Evolutionary conservation across 2,888 invertebrate genomes (phyloP), one percentile per base, ranked within the genome.

Genomic region (Spialia ferax): DNA sequence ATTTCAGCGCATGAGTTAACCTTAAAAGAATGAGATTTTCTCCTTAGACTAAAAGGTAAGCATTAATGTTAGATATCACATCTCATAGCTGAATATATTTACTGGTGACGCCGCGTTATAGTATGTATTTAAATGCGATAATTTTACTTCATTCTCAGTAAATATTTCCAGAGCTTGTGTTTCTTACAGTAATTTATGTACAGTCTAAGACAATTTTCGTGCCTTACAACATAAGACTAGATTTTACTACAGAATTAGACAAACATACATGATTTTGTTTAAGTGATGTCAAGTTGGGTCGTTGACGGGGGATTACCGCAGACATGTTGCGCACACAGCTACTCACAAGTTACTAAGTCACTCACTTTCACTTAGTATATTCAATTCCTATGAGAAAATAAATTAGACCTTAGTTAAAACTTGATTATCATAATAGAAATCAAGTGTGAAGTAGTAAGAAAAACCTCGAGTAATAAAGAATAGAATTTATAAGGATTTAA

Each of bases 171-270:
- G 87, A 89, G 88, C 80, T 81, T 79, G 82, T 86, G 86, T 78
- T 79, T 75, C 85, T 84, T 87, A 88, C 77, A 85, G 81, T 83
- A 83, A 80, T 83, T 79, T 92, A 93, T 90, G 77, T 91, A 93
- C 91, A 93, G 83, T 88, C 82, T 83, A 86, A 89, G 87, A 88
- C 86, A 82, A 42, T 82, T 84, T 83, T 84, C 82, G 84, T 85
- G 88, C 87, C 91, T 90, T 92, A 92, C 76, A 80, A 89, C 83
- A 83, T 92, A 93, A 90, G 93, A 93, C 93, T 93, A 93, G 93
- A 93, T 86, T 93, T 92, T 91, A 91, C 93, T 91, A 91, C 86
- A 82, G 83, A 87, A 84, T 86, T 82, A 86, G 77, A 87, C 82
- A 52, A 52, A 61, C 79, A 83, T 60, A 61, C 79, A 83, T 86